Evolutionary conservation across 37 sponge, comb jelly and placozoan genomes (phyloP), one percentile per base, ranked within the genome.

Genomic region (Halichondria panicea): DNA sequence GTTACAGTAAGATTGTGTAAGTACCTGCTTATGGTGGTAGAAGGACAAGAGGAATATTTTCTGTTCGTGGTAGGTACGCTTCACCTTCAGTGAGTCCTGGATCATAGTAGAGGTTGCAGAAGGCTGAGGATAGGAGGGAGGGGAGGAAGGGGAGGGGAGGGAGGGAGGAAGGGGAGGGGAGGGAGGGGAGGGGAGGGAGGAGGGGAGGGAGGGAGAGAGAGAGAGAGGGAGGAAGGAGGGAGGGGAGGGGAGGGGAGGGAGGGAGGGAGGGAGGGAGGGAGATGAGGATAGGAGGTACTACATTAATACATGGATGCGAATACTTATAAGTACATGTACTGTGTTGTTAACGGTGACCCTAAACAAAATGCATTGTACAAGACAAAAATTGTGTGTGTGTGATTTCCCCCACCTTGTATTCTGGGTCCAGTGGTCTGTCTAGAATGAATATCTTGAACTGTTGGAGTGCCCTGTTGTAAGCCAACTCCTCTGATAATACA

Each of bases 401-500:
- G 52, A 18, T 48, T 15, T 15, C 1, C 4, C 9, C 2, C 44
- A 81, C 81, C 74, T 81, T 81, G 27, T 72, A 72, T 40, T 58
- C 40, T 1, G 81, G 81, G 44, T 81, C 79, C 22, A 85, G 39
- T 5, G 86, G 86, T 61, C 74, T 36, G 22, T 78, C 79, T 4
- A 72, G 33, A 0, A 85, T 72, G 45, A 85, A 85, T 68, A 85
- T 85, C 65, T 72, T 78, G 55, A 67, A 85, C 66, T 78, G 86
- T 33, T 55, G 46, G 13, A 78, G 55, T 28, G 43, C 4, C 66
- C 31, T 78, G 60, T 85, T 85, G 37, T 78, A 85, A 9, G 86
- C 86, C 58, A 85, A 48, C 39, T 85, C 86, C 48, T 85, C 86
- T 5, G 74, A 27, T 25, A 85, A 68, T 4, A 85, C 79, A 8